Percentiles rank a stretch among this genome's conserved stretches.
phyloP scores from a whole-genome alignment of 2,888 invertebrate species.

The Shargacucullia verbasci region DNA sequence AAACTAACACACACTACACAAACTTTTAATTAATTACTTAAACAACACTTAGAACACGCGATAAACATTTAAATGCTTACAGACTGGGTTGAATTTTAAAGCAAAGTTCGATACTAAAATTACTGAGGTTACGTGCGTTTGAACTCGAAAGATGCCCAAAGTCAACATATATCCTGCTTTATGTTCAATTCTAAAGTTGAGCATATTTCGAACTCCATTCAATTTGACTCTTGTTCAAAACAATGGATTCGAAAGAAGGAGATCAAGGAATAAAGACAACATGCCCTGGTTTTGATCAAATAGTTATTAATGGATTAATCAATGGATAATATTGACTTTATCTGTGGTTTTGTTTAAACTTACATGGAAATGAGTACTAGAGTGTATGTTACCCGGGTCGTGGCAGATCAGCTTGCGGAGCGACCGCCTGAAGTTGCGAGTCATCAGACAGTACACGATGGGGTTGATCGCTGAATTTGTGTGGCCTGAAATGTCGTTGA shows the following conservation, averaged over 20 bases:
- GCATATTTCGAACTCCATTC: background rate
- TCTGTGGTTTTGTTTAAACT: slow-evolving; percentile 66
- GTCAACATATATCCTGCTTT: too few relatives aligned
- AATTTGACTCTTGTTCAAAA: background rate
- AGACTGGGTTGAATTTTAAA: too few relatives aligned
- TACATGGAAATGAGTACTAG: slow-evolving; percentile 88
- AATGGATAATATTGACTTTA: slow-evolving; percentile 20
- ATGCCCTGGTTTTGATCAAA: too few relatives aligned
- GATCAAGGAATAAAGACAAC: too few relatives aligned
- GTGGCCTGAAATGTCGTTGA: slow-evolving; percentile 86
- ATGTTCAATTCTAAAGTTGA: too few relatives aligned
- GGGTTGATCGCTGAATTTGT: slow-evolving; percentile 94
- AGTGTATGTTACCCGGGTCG: slow-evolving; percentile 86
- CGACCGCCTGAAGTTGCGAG: slow-evolving; percentile 92
- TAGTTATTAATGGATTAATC: background rate
- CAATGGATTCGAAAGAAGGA: background rate
- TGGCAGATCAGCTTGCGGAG: slow-evolving; percentile 90
- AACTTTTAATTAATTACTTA: background rate
- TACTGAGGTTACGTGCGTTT: background rate
- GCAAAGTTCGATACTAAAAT: too few relatives aligned
- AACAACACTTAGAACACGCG: background rate
- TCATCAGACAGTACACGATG: slow-evolving; percentile 93
- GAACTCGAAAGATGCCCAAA: background rate
- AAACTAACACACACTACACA: background rate
- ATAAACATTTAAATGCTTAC: background rate